Evolutionary conservation across 2,113 vertebrate species (phyloP).

Genomic region (Sapajus apella): DNA sequence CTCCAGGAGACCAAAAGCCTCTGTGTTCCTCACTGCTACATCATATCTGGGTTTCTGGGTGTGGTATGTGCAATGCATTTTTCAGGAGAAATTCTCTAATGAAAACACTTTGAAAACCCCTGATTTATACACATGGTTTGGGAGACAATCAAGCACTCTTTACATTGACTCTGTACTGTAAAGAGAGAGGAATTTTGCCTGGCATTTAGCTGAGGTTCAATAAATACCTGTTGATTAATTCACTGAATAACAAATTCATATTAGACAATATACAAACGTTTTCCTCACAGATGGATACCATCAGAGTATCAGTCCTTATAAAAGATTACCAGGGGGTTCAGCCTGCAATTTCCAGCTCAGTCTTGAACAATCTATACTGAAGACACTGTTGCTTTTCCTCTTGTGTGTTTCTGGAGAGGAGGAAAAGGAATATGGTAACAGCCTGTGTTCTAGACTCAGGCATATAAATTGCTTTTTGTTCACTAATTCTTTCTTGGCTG

Average conservation of each 20-base stretch:
- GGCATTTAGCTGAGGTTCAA: not conserved
- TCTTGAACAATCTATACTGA: not conserved
- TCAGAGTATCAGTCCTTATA: not conserved
- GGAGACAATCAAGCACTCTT: conserved; percentile 24
- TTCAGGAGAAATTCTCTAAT: not conserved
- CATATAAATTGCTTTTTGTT: not conserved
- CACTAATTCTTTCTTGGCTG: not conserved
- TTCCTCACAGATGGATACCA: not conserved
- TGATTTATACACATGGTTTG: conserved; percentile 4
- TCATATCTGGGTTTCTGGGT: not conserved
- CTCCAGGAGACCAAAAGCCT: not conserved
- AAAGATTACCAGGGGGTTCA: not conserved
- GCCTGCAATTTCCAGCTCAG: not conserved
- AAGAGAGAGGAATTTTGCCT: not conserved
- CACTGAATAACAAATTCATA: conserved; percentile 25
- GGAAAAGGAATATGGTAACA: not conserved
- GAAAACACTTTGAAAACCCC: not conserved
- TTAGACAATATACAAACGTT: not conserved
- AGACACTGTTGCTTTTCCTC: not conserved
- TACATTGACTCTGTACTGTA: not conserved
- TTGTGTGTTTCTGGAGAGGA: not conserved
- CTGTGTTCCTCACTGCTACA: not conserved
- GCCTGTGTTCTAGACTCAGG: not conserved
- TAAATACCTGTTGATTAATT: conserved; percentile 47
- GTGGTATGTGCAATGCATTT: fast-evolving